phyloP scores from a whole-genome alignment of 1,140 invertebrate genomes.

The Macrobrachium nipponense region DNA sequence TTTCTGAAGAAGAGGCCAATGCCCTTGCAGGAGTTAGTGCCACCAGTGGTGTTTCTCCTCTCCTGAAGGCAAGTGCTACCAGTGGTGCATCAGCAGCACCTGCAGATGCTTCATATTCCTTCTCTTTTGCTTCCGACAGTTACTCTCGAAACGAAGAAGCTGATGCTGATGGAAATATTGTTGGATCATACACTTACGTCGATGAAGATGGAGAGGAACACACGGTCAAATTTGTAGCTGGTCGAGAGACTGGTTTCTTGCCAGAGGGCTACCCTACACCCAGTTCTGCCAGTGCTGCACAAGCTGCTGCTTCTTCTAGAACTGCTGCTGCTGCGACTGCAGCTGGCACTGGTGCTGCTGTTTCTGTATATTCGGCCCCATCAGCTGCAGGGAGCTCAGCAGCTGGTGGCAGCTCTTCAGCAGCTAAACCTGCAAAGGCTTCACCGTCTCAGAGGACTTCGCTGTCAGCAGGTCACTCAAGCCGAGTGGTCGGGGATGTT shows the following conservation, averaged over 20 bases:
- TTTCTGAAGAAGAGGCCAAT: too few species aligned
- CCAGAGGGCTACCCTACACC: background rate
- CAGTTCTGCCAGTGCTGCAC: background rate
- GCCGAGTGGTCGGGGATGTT: conserved; percentile 54
- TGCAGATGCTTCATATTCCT: conserved; percentile 58
- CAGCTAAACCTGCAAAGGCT: background rate
- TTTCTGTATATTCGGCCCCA: background rate
- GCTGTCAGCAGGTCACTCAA: conserved; percentile 12
- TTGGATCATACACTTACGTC: conserved; percentile 67
- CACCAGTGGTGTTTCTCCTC: too few species aligned
- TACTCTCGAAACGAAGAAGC: conserved; percentile 60
- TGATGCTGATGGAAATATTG: conserved; percentile 64
- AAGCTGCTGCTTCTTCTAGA: background rate
- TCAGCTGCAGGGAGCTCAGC: background rate
- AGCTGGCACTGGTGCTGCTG: background rate
- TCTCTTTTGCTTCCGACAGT: conserved; percentile 59
- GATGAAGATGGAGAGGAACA: conserved; percentile 66
- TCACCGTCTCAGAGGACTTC: background rate
- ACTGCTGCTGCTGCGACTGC: too few species aligned
- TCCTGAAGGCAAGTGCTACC: too few species aligned
- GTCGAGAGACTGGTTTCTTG: background rate
- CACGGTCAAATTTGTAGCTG: conserved; percentile 45
- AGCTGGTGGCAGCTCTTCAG: background rate
- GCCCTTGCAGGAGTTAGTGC: too few species aligned
- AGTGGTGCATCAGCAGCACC: too few species aligned